Conservation (phyloP, 2,888 invertebrate species). For the Pomacea canaliculata region DNA sequence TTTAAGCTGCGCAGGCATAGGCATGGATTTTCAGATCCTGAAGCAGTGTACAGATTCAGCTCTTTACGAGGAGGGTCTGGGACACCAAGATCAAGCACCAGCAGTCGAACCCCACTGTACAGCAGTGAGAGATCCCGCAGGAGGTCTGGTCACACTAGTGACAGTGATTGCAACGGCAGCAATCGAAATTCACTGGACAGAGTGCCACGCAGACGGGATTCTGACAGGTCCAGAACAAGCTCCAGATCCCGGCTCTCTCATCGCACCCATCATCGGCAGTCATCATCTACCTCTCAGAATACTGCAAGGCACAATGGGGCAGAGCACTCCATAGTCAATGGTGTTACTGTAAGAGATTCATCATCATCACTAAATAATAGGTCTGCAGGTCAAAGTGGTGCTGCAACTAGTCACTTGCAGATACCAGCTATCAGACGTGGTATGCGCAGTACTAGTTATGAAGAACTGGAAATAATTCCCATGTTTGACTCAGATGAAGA, state of each 20-base stretch:
- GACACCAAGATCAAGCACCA: slow-evolving; percentile 23
- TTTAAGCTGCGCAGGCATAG: slow-evolving; percentile 24
- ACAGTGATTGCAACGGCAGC: slow-evolving; percentile 14
- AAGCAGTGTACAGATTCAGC: slow-evolving; percentile 21
- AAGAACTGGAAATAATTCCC: slow-evolving; percentile 20
- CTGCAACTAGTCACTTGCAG: not conserved
- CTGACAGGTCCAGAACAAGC: slow-evolving; percentile 18
- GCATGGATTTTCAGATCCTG: slow-evolving; percentile 25
- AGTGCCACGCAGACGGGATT: slow-evolving; percentile 13
- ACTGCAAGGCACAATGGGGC: not conserved
- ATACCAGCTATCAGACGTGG: not conserved
- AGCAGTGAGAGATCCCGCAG: slow-evolving; percentile 26
- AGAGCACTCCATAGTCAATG: not conserved
- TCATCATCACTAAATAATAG: not conserved
- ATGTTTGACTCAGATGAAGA: slow-evolving; percentile 53
- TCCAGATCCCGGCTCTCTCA: slow-evolving; percentile 18
- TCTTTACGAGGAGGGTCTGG: slow-evolving; percentile 29
- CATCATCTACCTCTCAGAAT: slow-evolving; percentile 10
- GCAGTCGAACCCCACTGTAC: slow-evolving; percentile 30
- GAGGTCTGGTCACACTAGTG: slow-evolving; percentile 30
- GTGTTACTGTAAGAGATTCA: not conserved
- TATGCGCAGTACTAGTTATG: not conserved
- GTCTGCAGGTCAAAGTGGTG: not conserved
- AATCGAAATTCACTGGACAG: slow-evolving; percentile 13
- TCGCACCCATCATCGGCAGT: slow-evolving; percentile 23